Conservation (phyloP, 1,140 invertebrate species). For the Ceratosolen fusciceps region DNA sequence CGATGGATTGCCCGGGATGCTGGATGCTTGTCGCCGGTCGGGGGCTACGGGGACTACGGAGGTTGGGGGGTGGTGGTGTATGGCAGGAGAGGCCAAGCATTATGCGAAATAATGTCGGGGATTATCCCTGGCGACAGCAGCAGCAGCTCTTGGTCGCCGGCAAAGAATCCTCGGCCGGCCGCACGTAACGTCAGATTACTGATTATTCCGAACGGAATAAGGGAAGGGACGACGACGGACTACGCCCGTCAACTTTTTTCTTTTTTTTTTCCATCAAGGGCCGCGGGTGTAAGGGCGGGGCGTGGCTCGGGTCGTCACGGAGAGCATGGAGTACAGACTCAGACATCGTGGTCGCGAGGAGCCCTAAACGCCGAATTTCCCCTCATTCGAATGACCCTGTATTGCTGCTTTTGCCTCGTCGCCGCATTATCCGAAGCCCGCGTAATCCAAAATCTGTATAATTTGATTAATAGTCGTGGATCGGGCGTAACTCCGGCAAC, state of each 20-base stretch:
- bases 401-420: neutral
- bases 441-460: conserved; percentile 17
- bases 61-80: too few relatives aligned
- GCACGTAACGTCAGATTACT: neutral
- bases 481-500: too few relatives aligned
- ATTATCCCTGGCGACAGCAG: conserved; percentile 56
- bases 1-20: too few relatives aligned
- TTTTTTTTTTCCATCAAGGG: too few relatives aligned
- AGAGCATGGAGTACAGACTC: too few relatives aligned
- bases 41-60: neutral
- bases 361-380: neutral
- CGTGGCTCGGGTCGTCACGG: too few relatives aligned
- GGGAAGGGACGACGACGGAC: too few relatives aligned
- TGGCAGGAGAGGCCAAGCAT: conserved; percentile 40
- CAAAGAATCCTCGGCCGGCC: neutral
- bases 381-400: neutral
- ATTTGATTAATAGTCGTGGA: conserved; percentile 15
- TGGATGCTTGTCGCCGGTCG: too few relatives aligned
- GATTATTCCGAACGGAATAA: conserved; percentile 12
- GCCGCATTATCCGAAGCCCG: conserved; percentile 1
- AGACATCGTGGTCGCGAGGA: too few relatives aligned
- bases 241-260: neutral
- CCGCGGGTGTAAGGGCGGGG: neutral
- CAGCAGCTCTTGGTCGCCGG: neutral
- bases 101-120: conserved; percentile 51